phyloP scores from a whole-genome alignment of 2,113 vertebrate species.

The Bubo scandiacus region DNA sequence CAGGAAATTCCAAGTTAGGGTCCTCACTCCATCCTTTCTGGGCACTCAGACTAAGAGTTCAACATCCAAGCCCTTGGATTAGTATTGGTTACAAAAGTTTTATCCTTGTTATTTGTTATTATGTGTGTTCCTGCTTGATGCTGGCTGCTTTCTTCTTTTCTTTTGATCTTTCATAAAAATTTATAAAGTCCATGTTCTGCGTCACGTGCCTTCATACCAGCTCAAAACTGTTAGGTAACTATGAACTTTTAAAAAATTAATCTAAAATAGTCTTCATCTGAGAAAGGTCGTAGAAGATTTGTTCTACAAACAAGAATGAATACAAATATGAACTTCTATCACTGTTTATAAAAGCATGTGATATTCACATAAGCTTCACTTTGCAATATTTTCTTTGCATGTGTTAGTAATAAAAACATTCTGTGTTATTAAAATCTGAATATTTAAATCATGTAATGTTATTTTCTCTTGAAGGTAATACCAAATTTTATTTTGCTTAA shows the following conservation, averaged over 20 bases:
- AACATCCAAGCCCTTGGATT: slow-evolving; percentile 6
- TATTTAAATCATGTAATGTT: slow-evolving; percentile 11
- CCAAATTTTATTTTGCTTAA: not conserved
- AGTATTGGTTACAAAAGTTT: not conserved
- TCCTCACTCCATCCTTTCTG: slow-evolving; percentile 46
- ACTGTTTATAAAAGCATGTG: slow-evolving; percentile 38
- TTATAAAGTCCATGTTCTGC: not conserved
- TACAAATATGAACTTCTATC: not conserved
- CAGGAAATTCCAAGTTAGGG: slow-evolving; percentile 61
- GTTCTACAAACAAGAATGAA: slow-evolving; percentile 28
- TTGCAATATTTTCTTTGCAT: slow-evolving; percentile 39
- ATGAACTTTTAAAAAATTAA: not conserved
- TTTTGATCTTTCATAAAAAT: slow-evolving; percentile 21
- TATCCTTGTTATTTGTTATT: slow-evolving; percentile 11
- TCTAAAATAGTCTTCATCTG: not conserved
- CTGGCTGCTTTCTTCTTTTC: slow-evolving; percentile 3
- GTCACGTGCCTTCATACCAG: not conserved
- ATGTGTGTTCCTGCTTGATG: not conserved
- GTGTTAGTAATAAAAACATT: slow-evolving; percentile 46
- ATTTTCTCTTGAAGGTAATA: not conserved
- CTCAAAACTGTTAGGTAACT: slow-evolving; percentile 11
- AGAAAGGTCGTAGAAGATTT: slow-evolving; percentile 22
- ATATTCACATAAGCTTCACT: not conserved
- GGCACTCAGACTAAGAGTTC: slow-evolving; percentile 15
- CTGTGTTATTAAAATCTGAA: not conserved